Evolutionary conservation across 2,888 invertebrate species (phyloP).

Genomic region (Archaeoteleia sp.): DNA sequence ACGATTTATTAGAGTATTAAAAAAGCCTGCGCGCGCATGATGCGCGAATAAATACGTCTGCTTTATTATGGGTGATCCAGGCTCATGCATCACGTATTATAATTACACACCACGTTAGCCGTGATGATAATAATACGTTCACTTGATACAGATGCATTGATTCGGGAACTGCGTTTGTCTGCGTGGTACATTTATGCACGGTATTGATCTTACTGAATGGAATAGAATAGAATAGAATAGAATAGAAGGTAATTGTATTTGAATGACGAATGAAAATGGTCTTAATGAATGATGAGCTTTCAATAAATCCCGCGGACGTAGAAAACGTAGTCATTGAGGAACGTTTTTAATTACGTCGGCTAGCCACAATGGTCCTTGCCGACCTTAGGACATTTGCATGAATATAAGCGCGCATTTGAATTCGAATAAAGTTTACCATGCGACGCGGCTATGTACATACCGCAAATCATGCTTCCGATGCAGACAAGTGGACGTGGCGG

Average conservation of each 20-base stretch:
- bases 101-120: too few relatives aligned
- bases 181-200: constrained; percentile 4
- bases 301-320: too few relatives aligned
- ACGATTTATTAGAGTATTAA: too few relatives aligned
- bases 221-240: constrained; percentile 15
- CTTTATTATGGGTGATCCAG: too few relatives aligned
- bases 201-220: constrained; percentile 16
- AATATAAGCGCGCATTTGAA: constrained; percentile 28
- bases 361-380: too few relatives aligned
- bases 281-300: constrained; percentile 1
- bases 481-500: constrained; percentile 20
- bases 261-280: constrained; percentile 14
- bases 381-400: too few relatives aligned
- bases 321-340: too few relatives aligned
- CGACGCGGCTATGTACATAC: constrained; percentile 19
- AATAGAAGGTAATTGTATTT: constrained; percentile 27
- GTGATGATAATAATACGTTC: not conserved
- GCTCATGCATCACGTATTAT: too few relatives aligned
- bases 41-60: too few relatives aligned
- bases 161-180: constrained; percentile 5
- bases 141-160: constrained; percentile 4
- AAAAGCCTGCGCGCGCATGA: too few relatives aligned
- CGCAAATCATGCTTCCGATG: constrained; percentile 38
- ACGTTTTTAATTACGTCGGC: too few relatives aligned
- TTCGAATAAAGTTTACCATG: constrained; percentile 31